Base-by-base conservation (phyloP, 2,797 vertebrate species). In the Percopsis omiscomaycus region DNA sequence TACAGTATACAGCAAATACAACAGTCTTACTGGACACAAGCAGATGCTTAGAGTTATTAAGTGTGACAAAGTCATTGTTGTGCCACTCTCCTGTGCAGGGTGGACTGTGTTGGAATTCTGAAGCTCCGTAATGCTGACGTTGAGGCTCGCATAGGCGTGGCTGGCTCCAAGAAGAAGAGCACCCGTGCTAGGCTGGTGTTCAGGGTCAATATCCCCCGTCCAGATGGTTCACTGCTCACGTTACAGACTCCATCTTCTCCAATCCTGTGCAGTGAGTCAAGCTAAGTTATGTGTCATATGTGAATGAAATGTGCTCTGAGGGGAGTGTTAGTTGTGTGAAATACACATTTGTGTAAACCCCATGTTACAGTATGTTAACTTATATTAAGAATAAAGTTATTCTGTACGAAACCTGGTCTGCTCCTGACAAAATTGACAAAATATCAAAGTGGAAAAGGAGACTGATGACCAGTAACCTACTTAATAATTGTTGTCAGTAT, bases 151-250 rank as follows among this genome's bases (percentile, higher is more conserved):
- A 98, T 99, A 60, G 97, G 97, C 28, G 93, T 98, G 66, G 96
- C 95, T 0, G 96, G 97, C 22, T 98, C 97, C 37, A 99, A 98
- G 92, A 99, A 97, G 79, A 99, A 98, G 80, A 99, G 97, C 88
- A 99, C 97, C 11, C 95, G 97, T 0, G 97, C 97, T 56, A 92
- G 97, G 64, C 91, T 99, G 75, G 96, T 98, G 66, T 99, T 99
- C 80, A 92, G 97, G 47, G 97, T 98, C 78, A 98, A 93, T 88
- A 94, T 98, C 77, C 91, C 92, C 3, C 94, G 95, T 65, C 88
- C 95, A 64, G 96, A 98, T 64, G 96, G 97, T 74, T 96, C 97
- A 1, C 82, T 94, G 69, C 89, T 98, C 87, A 98, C 92, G 12
- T 88, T 99, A 55, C 97, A 99, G 90, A 95, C 94, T 0, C 93